Evolutionary conservation across 2,113 vertebrate genomes (phyloP).

Genomic region (Gobius niger): DNA sequence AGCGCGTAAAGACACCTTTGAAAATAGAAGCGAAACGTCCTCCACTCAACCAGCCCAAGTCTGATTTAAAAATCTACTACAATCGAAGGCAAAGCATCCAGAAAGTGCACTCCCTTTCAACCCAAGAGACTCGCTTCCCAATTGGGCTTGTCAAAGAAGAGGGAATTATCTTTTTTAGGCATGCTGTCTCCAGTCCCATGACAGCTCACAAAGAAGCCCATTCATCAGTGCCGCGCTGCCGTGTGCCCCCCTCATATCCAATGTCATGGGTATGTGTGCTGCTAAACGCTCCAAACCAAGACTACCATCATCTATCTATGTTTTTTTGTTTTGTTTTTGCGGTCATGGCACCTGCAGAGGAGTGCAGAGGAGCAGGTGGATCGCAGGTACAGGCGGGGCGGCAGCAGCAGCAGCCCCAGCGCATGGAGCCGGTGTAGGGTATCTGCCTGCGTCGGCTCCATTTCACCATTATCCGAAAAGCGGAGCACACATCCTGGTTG

Average conservation of each 20-base stretch:
- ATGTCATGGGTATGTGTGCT: constrained; percentile 51
- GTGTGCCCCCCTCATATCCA: constrained; percentile 51
- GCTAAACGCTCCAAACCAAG: constrained; percentile 33
- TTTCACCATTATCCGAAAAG: constrained; percentile 42
- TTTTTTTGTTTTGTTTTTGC: constrained; percentile 11
- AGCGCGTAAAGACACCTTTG: too few species aligned
- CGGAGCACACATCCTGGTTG: constrained; percentile 38
- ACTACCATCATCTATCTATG: constrained; percentile 11
- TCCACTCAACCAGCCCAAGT: too few species aligned
- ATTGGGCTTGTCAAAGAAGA: constrained; percentile 53
- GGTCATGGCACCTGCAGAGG: constrained; percentile 13
- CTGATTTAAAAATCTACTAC: not conserved
- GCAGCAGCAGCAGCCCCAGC: constrained; percentile 3
- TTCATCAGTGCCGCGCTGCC: constrained; percentile 49
- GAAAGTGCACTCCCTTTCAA: not conserved
- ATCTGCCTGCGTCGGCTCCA: constrained; percentile 7
- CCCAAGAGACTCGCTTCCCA: constrained; percentile 19
- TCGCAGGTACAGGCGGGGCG: constrained; percentile 18
- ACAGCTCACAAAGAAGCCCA: constrained; percentile 71
- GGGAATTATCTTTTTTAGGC: constrained; percentile 60
- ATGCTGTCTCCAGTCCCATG: constrained; percentile 70
- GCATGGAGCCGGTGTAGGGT: not conserved
- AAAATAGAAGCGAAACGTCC: too few species aligned
- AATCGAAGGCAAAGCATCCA: not conserved
- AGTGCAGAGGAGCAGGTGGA: not conserved